Conservation (phyloP, 2,113 vertebrate species). For the Brienomyrus brachyistius region DNA sequence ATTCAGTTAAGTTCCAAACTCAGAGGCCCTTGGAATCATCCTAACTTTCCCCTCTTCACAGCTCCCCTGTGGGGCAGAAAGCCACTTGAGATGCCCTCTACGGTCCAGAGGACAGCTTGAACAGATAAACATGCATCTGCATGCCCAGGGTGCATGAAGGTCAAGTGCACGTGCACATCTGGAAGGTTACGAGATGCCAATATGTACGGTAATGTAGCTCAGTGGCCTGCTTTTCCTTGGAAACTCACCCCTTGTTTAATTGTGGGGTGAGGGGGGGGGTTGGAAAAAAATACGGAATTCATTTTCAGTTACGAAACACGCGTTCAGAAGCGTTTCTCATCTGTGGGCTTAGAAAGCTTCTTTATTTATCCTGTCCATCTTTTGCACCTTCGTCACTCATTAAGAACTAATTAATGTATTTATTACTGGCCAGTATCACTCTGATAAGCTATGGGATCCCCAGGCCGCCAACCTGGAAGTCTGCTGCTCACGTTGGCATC, state of each 20-base stretch:
- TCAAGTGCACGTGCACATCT: background rate
- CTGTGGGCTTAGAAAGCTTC: background rate
- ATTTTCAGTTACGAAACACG: background rate
- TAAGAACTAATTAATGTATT: background rate
- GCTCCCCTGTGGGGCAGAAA: background rate
- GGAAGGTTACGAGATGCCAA: background rate
- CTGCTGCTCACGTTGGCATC: background rate
- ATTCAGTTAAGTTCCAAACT: background rate
- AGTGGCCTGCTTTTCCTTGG: background rate
- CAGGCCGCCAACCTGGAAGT: background rate
- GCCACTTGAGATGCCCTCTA: background rate
- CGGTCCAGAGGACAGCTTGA: background rate
- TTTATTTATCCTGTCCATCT: background rate
- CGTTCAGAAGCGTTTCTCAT: background rate
- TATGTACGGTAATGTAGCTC: background rate
- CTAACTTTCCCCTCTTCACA: background rate
- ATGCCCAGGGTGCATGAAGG: background rate
- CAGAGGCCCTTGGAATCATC: background rate
- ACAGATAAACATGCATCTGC: background rate
- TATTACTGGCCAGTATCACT: background rate
- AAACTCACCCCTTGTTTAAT: background rate
- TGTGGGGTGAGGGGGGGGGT: no score
- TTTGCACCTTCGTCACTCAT: background rate
- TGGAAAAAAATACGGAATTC: background rate
- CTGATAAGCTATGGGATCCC: background rate